Percentiles rank a stretch among this genome's conserved stretches.
phyloP scores from a whole-genome alignment of 35 echinoderm and acorn worm species.

The Eucidaris tribuloides region DNA sequence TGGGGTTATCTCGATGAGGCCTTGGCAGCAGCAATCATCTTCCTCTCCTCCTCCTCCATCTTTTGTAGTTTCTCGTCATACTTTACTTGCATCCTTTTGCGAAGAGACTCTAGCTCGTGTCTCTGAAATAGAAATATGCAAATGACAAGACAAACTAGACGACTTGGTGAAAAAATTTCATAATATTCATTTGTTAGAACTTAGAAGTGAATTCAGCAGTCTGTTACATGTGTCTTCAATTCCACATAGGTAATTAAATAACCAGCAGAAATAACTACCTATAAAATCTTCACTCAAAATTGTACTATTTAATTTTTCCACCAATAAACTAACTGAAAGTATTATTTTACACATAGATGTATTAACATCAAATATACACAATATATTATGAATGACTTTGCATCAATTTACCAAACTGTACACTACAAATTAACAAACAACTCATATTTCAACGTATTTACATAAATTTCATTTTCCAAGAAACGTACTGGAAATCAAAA shows the following conservation, averaged over 20 bases:
- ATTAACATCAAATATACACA: too few species aligned
- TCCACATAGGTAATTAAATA: background rate
- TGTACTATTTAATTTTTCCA: too few species aligned
- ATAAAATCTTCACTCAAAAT: too few species aligned
- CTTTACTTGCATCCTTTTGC: slow-evolving; percentile 53
- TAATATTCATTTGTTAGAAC: background rate
- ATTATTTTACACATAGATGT: too few species aligned
- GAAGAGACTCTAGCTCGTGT: slow-evolving; percentile 48
- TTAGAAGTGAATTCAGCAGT: too few species aligned
- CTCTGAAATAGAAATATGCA: slow-evolving; percentile 16
- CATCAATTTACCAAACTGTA: too few species aligned
- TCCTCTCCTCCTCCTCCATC: slow-evolving; percentile 36
- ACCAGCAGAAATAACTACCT: background rate
- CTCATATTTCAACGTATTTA: too few species aligned
- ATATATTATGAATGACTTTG: too few species aligned
- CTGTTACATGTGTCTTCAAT: background rate
- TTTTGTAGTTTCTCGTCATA: slow-evolving; percentile 39
- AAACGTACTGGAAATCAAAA: too few species aligned
- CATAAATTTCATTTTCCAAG: too few species aligned
- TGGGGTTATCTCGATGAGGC: background rate
- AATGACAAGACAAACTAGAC: background rate
- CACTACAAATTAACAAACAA: too few species aligned
- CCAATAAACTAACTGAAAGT: too few species aligned
- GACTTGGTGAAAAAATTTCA: background rate
- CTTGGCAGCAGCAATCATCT: slow-evolving; percentile 47